Base-by-base conservation (phyloP, 1,140 invertebrate genomes). In the Lethrus apterus region DNA sequence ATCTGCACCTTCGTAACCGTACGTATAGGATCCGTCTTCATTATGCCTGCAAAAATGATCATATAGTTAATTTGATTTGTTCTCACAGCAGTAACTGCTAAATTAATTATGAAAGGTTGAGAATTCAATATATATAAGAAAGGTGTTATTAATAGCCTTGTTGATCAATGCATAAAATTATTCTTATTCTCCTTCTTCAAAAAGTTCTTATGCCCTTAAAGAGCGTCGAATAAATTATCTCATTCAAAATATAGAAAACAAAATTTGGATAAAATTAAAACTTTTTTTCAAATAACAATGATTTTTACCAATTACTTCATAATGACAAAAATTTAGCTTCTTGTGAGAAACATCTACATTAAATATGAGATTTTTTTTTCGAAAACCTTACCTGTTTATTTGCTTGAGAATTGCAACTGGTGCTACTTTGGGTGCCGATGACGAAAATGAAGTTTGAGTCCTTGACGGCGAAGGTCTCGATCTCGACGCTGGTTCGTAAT, bases 1-100 rank as follows among this genome's bases (percentile, higher is more conserved):
- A 58, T 89, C 84, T 9, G 80, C 84, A 7, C 83, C 84, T 62
- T 89, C 86, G 64, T 88, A 91, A 0, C 86, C 86, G 55, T 88
- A 91, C 0, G 86, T 89, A 64, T 91, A 91, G 0, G 84, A 86
- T 36, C 86, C 87, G 62, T 89, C 85, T 59, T 89, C 84, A 52
- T 88, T 87, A 70, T 87, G 84, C 57, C 84, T 83, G 62, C n/a
- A 72, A 69, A 40, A 30, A 41, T 17, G 20, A 33, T 34, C 30
- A 21, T 19, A 24, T 26, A 29, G 10, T 35, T 17, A 26, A 11
- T 2, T 20, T 26, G 23, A 26, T n/a, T 26, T 26, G 23, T 5
- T 26, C 5, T 5, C 23, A 7, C 5, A 5, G 23, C n/a, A 7
- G 23, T 26, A 29, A 46, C 19, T 13, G 7, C 15, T 21, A 40